Base-by-base conservation (phyloP, 2,797 vertebrate genomes). In the Sparus aurata region DNA sequence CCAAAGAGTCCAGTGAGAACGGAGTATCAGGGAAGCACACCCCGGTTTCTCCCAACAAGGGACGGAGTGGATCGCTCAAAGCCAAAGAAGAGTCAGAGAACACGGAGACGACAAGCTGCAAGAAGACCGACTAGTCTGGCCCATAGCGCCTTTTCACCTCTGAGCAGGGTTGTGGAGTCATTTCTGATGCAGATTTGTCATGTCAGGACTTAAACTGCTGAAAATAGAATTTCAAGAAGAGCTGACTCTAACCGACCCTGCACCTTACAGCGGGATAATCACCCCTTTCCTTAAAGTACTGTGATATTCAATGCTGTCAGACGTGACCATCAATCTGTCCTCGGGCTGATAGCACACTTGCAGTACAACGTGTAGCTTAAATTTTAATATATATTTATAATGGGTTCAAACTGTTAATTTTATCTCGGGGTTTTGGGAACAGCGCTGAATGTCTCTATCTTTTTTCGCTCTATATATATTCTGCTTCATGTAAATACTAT, bases 101-200 rank as follows among this genome's bases (percentile, higher is more conserved):
- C 0, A 1, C 52, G 1, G 78, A 68, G 3, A 25, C 57, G 0
- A 27, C 60, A 15, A 30, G 38, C 50, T 63, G 64, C 67, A 95
- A 95, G 83, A 95, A 95, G 91, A 91, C 38, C 3, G 79, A 93
- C 78, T 96, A 93, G 87, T 82, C 55, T 30, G 53, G 59, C 79
- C 68, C 43, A 17, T 68, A 73, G 76, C 80, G 52, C 77, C 75
- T 83, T 90, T 82, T 80, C 78, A 77, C 85, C 82, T 88, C 79
- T 20, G 53, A 46, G 74, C 71, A 50, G 78, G 79, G 69, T 64
- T 68, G 47, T 73, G 17, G 73, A 87, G 79, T 87, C 79, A 80
- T 70, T 75, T 74, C 69, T 83, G 77, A 87, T 77, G 86, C 77
- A 88, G 58, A 65, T 68, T 60, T 34, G 55, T 85, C 47, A 64